phyloP scores from a whole-genome alignment of 2,797 vertebrate species.

The Rhabdomys pumilio region DNA sequence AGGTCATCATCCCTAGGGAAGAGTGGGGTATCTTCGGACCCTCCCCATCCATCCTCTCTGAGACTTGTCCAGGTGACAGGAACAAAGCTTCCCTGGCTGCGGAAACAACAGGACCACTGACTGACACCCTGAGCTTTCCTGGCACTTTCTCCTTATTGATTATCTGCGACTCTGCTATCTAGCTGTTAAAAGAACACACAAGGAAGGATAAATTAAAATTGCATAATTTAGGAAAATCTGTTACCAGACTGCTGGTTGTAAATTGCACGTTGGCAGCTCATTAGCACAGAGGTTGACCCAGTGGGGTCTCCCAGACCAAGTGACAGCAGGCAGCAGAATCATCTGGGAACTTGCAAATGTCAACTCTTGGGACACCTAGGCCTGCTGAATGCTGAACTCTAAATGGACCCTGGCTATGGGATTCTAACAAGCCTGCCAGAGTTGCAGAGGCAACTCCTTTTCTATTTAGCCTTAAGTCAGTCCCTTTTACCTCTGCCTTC shows the following conservation, averaged over 20 bases:
- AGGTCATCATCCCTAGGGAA: neutral
- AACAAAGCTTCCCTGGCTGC: neutral
- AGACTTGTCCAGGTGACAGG: neutral
- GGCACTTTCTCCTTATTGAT: neutral
- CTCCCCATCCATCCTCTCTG: neutral
- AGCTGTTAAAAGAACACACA: constrained; percentile 64
- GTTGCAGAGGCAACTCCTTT: neutral
- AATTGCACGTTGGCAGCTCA: constrained; percentile 16
- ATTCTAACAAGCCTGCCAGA: neutral
- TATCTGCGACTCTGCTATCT: constrained; percentile 32
- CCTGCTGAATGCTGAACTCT: neutral
- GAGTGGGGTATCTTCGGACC: neutral
- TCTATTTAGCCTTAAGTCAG: neutral
- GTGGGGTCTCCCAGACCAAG: neutral
- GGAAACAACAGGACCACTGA: neutral
- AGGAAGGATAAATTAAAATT: constrained; percentile 36
- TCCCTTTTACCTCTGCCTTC: neutral
- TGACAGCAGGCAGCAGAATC: neutral
- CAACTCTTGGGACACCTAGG: neutral
- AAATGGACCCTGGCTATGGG: neutral
- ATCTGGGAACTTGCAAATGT: neutral
- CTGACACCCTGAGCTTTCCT: neutral
- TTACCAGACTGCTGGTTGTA: constrained; percentile 5
- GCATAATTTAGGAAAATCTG: constrained; percentile 43
- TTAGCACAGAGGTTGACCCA: constrained; percentile 15